These are phyloP conservation scores for Drosophila jambulina DNA, from an alignment of 1,140 invertebrate genomes.

Conservation along the genomic window DNA sequence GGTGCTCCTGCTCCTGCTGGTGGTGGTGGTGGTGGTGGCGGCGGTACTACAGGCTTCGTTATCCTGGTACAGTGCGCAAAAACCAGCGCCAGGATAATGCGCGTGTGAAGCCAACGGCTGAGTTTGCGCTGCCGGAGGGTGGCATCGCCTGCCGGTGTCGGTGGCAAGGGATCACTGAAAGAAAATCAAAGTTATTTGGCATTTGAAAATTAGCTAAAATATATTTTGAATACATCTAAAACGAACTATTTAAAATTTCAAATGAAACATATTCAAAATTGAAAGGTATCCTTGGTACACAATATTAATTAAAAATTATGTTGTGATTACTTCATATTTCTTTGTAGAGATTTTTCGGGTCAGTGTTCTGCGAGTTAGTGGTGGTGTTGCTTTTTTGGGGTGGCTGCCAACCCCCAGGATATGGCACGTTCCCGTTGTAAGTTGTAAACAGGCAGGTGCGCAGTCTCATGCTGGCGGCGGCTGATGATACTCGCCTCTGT, in stretches of 20 bases:
- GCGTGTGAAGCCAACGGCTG: constrained; percentile 75
- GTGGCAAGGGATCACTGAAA: constrained; percentile 8
- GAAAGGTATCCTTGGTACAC: too few relatives aligned
- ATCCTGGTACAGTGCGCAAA: constrained; percentile 70
- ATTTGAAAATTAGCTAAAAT: not conserved
- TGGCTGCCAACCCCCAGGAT: constrained; percentile 79
- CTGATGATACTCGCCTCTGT: constrained; percentile 56
- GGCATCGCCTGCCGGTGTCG: constrained; percentile 39
- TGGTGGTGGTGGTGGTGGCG: constrained; percentile 17
- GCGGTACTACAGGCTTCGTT: constrained; percentile 35
- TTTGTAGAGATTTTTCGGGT: not conserved
- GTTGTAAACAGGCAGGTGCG: constrained; percentile 79
- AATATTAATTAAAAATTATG: not conserved
- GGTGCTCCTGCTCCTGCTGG: constrained; percentile 30
- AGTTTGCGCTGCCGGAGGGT: constrained; percentile 54
- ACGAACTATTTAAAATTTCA: not conserved
- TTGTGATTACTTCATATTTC: not conserved
- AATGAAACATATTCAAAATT: not conserved
- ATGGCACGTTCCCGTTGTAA: constrained; percentile 79
- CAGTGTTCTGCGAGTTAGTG: constrained; percentile 20
- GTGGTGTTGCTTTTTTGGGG: constrained; percentile 66
- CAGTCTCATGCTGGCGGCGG: constrained; percentile 72
- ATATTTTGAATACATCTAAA: not conserved
- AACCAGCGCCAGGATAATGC: constrained; percentile 62
- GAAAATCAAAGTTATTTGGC: not conserved